phyloP scores from a whole-genome alignment of 1,140 invertebrate species.

The Gonatopus flavifemur region DNA sequence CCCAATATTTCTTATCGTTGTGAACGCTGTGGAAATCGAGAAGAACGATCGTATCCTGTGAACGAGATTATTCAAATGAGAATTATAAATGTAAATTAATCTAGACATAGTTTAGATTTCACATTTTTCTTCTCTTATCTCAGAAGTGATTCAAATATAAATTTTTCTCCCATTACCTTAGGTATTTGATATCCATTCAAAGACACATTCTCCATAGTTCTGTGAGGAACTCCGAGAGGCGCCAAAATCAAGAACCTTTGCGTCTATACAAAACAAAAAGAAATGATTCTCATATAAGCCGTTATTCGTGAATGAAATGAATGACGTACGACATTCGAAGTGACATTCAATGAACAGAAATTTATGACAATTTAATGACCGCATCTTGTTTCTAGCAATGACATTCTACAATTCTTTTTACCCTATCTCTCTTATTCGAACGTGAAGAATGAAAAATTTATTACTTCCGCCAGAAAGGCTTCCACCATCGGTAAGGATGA shows the following conservation, averaged over 20 bases:
- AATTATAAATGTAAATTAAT: slow-evolving; percentile 6
- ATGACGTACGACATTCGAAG: too few relatives aligned
- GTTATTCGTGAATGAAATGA: too few relatives aligned
- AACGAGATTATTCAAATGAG: slow-evolving; percentile 5
- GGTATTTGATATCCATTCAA: slow-evolving; percentile 67
- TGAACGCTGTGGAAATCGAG: slow-evolving; percentile 69
- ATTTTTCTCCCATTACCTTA: slow-evolving; percentile 61
- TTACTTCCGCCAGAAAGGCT: slow-evolving; percentile 57
- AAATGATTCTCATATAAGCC: slow-evolving; percentile 1
- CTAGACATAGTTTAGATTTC: slow-evolving; percentile 2
- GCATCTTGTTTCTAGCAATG: background rate
- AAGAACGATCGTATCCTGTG: slow-evolving; percentile 68
- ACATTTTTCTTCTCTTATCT: background rate
- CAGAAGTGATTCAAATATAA: too few relatives aligned
- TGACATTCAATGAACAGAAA: too few relatives aligned
- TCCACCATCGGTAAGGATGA: slow-evolving; percentile 41
- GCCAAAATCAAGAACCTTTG: slow-evolving; percentile 63
- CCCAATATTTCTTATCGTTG: slow-evolving; percentile 69
- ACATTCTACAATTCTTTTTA: background rate
- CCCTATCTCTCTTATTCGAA: background rate
- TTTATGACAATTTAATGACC: background rate
- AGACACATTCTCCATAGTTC: slow-evolving; percentile 58
- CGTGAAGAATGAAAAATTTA: slow-evolving; percentile 2
- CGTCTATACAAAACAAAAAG: slow-evolving; percentile 40
- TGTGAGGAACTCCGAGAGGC: slow-evolving; percentile 66